phyloP scores from a whole-genome alignment of 2,797 vertebrate genomes.

The Falco berigora region DNA sequence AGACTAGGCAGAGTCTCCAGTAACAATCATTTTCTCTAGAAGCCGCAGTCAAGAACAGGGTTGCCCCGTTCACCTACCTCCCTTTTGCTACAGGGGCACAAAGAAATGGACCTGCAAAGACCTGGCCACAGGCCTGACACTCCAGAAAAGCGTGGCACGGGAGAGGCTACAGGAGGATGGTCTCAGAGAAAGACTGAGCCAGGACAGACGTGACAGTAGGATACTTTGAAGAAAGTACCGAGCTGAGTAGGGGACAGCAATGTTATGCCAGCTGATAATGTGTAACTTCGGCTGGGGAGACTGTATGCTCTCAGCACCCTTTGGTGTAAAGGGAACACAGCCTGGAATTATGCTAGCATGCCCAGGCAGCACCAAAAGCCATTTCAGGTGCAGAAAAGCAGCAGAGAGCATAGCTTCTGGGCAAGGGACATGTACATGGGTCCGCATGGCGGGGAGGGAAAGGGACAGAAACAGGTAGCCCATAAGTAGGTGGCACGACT shows the following conservation, averaged over 20 bases:
- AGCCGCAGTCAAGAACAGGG: constrained; percentile 59
- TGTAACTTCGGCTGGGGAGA: background rate
- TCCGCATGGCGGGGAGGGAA: background rate
- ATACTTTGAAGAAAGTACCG: background rate
- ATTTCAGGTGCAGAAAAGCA: background rate
- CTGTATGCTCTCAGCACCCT: background rate
- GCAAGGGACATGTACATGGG: too few relatives aligned
- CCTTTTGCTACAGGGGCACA: background rate
- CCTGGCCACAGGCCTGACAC: background rate
- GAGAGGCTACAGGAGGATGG: background rate
- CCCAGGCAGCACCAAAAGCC: background rate
- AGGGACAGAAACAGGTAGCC: background rate
- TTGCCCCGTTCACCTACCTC: too few relatives aligned
- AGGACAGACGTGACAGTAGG: background rate
- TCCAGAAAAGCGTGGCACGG: background rate
- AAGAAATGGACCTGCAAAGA: background rate
- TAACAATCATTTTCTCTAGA: constrained; percentile 79
- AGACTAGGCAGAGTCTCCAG: constrained; percentile 82
- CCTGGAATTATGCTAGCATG: background rate
- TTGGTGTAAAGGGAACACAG: background rate
- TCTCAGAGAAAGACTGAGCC: background rate
- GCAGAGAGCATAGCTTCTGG: background rate
- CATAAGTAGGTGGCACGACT: background rate
- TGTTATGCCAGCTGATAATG: background rate
- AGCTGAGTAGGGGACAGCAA: background rate